Percentiles rank a stretch among this genome's conserved stretches.
Evolutionary conservation across 2,888 invertebrate species (phyloP).

Genomic region (Pristionchus entomophagus): DNA sequence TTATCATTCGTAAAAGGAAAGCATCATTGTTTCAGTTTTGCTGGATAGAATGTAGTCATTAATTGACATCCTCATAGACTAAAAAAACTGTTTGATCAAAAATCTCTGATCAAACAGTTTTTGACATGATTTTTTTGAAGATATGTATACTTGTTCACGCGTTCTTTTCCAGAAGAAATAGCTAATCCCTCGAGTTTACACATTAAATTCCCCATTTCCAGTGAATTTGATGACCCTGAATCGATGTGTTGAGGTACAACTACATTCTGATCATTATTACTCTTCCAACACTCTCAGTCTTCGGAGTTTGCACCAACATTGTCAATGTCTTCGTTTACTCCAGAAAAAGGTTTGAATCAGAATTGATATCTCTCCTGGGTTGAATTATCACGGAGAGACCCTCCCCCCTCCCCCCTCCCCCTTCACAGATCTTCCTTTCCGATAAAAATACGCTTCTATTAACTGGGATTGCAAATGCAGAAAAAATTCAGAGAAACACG

Average conservation of each 20-base stretch:
- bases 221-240: too few relatives aligned
- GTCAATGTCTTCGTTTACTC: slow-evolving; percentile 75
- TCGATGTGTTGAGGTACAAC: slow-evolving; percentile 54
- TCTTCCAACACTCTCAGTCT: slow-evolving; percentile 72
- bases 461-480: background rate
- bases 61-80: background rate
- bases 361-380: too few relatives aligned
- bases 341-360: slow-evolving; percentile 58
- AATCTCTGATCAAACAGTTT: background rate
- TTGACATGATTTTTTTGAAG: background rate
- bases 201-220: too few relatives aligned
- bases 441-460: too few relatives aligned
- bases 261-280: slow-evolving; percentile 71
- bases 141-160: too few relatives aligned
- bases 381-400: too few relatives aligned
- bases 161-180: too few relatives aligned
- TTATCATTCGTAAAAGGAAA: too few relatives aligned
- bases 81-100: background rate
- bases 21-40: too few relatives aligned
- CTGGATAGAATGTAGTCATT: background rate
- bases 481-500: too few relatives aligned
- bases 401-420: too few relatives aligned
- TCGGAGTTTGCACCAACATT: slow-evolving; percentile 75
- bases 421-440: background rate
- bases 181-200: too few relatives aligned